These are phyloP conservation scores for Melanchra persicariae DNA, from an alignment of 2,888 invertebrate genomes.

Conservation along the genomic window DNA sequence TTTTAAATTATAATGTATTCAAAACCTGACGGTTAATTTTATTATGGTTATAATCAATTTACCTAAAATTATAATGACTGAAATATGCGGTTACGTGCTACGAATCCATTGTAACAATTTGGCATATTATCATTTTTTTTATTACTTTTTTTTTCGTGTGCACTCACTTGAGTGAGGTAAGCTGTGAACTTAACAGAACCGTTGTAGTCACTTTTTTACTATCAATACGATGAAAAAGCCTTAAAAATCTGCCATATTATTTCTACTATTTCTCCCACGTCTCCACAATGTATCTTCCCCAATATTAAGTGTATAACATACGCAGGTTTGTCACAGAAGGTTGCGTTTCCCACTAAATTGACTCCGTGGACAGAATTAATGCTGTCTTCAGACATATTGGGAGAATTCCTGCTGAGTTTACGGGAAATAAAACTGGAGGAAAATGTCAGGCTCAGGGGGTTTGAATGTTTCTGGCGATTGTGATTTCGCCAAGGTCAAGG, in stretches of 20 bases:
- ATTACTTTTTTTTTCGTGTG: neutral
- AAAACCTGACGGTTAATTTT: neutral
- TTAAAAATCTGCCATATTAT: neutral
- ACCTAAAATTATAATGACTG: too few species aligned
- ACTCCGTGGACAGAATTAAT: conserved; percentile 55
- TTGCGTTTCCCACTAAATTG: conserved; percentile 48
- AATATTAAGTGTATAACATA: conserved; percentile 22
- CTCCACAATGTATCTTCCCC: neutral
- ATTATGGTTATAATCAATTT: too few species aligned
- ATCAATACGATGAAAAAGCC: neutral
- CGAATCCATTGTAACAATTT: too few species aligned
- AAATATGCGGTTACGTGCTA: too few species aligned
- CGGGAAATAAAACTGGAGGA: conserved; percentile 4
- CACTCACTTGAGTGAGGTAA: neutral
- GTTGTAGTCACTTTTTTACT: too few species aligned
- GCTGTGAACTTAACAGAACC: too few species aligned
- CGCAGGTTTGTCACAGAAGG: conserved; percentile 19
- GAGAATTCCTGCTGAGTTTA: conserved; percentile 15
- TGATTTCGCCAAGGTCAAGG: conserved; percentile 1
- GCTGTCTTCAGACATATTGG: conserved; percentile 3
- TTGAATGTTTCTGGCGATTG: neutral
- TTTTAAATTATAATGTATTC: conserved; percentile 8
- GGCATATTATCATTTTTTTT: too few species aligned
- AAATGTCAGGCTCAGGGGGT: neutral
- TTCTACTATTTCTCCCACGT: neutral